Conservation (phyloP, 2,888 invertebrate genomes). For the Glyphotaelius pellucidus region DNA sequence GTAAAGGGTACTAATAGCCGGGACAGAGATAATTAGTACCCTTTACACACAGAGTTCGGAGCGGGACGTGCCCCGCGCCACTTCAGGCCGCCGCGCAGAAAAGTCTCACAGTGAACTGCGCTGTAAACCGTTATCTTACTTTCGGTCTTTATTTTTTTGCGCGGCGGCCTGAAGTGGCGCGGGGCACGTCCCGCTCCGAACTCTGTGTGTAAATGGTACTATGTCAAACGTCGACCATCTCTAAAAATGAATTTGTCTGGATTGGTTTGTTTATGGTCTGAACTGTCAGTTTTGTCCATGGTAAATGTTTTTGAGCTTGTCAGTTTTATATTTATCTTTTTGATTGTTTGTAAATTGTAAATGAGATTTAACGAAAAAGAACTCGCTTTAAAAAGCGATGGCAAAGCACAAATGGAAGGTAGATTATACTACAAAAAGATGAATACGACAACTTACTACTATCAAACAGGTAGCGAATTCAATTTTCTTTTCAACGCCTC, state of each 20-base stretch:
- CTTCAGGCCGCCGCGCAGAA: no score
- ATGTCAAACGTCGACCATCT: no score
- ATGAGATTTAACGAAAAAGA: conserved; percentile 87
- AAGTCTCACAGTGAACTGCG: no score
- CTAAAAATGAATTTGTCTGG: neutral
- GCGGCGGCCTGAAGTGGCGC: no score
- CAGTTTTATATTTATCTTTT: conserved; percentile 13
- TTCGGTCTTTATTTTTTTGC: no score
- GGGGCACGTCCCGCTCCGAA: no score
- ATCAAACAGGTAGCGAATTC: conserved; percentile 72
- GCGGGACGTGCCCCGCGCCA: no score
- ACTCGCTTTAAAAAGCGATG: conserved; percentile 80
- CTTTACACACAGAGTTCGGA: no score
- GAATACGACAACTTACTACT: conserved; percentile 77
- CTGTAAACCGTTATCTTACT: no score
- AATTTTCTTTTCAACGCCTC: neutral
- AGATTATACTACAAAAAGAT: conserved; percentile 84
- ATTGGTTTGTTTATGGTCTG: neutral
- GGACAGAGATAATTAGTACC: no score
- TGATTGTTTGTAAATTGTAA: conserved; percentile 67
- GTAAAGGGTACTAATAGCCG: no score
- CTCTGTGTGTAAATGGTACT: no score
- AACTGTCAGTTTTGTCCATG: neutral
- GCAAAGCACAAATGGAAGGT: conserved; percentile 82
- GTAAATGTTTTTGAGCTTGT: conserved; percentile 19